Conservation (phyloP, 2,797 vertebrate species). For the Falco columbarius region DNA sequence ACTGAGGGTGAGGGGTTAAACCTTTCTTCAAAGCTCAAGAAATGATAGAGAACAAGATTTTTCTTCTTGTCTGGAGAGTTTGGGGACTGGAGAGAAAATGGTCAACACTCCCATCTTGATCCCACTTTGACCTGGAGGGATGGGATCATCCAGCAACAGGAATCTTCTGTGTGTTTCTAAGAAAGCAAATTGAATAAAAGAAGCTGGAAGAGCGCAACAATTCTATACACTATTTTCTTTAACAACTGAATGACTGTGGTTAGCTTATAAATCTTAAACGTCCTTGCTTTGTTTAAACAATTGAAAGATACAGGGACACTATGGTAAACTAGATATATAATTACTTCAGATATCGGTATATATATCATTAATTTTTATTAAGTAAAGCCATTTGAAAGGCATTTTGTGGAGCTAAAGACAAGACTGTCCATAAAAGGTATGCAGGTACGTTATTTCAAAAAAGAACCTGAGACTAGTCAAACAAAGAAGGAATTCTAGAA, state of each 20-base stretch:
- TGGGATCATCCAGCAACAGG: neutral
- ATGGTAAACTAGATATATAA: neutral
- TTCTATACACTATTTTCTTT: neutral
- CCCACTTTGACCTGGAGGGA: neutral
- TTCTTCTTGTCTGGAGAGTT: neutral
- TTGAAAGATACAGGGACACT: neutral
- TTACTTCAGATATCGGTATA: neutral
- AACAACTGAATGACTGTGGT: neutral
- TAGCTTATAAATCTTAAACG: neutral
- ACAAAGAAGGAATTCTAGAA: conserved; percentile 21
- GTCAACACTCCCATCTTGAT: neutral
- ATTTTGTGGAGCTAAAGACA: neutral
- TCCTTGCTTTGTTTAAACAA: neutral
- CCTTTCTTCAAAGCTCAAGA: neutral
- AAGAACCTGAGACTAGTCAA: conserved; percentile 3
- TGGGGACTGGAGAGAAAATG: neutral
- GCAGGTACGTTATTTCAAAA: neutral
- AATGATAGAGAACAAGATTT: neutral
- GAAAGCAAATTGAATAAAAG: neutral
- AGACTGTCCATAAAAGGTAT: neutral
- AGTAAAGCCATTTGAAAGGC: neutral
- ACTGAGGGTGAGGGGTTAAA: neutral
- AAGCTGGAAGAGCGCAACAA: neutral
- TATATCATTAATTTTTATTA: neutral
- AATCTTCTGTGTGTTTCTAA: neutral